Conservation (phyloP, 2,888 invertebrate species). For the Crioceris asparagi region DNA sequence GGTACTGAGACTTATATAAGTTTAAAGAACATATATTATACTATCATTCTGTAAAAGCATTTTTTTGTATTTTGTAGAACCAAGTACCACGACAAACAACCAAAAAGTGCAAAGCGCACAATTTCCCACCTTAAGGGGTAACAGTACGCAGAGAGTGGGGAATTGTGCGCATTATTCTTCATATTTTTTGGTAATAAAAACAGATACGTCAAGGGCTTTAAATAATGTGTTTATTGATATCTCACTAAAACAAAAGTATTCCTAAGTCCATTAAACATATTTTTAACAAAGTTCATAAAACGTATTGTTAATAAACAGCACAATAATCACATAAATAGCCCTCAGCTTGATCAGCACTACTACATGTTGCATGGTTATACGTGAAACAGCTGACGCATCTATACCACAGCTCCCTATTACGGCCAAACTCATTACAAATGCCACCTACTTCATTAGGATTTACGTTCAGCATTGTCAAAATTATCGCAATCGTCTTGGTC, state of each 20-base stretch:
- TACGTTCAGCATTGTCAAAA: background rate
- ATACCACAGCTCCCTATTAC: background rate
- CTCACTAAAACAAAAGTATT: no score
- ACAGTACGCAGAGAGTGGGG: constrained; percentile 3
- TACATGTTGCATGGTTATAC: constrained; percentile 7
- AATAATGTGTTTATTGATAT: no score
- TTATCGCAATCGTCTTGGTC: constrained; percentile 1
- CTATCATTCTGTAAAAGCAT: background rate
- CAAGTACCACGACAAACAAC: constrained; percentile 1
- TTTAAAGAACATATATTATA: no score
- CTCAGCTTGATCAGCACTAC: constrained; percentile 6
- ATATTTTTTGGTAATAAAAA: background rate
- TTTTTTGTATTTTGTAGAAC: background rate
- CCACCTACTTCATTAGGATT: constrained; percentile 1
- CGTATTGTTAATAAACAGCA: constrained; percentile 8
- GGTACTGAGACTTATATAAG: no score
- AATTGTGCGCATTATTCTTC: constrained; percentile 3
- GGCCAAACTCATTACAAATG: no score
- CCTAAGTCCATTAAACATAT: no score
- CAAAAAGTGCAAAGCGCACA: background rate
- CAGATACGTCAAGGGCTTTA: background rate
- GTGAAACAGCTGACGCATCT: constrained; percentile 2
- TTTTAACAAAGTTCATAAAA: no score
- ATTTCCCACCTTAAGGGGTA: constrained; percentile 1
- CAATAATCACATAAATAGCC: constrained; percentile 4